Percentiles rank a stretch among this genome's conserved stretches.
These are phyloP conservation scores for Microplitis demolitor DNA, from an alignment of 1,140 invertebrate species.

Conservation along the genomic window DNA sequence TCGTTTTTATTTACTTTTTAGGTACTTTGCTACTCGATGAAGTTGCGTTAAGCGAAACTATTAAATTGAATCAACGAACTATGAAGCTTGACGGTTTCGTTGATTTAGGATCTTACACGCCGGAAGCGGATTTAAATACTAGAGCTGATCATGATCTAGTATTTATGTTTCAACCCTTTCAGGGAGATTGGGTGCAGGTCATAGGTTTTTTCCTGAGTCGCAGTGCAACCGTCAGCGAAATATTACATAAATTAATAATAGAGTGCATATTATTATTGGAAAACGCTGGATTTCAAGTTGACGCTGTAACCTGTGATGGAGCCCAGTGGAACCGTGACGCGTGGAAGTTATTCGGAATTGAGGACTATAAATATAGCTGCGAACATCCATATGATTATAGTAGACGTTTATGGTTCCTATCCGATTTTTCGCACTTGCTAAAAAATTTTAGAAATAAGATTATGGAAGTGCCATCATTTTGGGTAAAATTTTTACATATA, in stretches of 20 bases:
- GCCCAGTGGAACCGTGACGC: conserved; percentile 32
- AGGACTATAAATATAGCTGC: conserved; percentile 6
- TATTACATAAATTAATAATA: conserved; percentile 22
- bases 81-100: conserved; percentile 31
- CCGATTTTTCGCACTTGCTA: conserved; percentile 29
- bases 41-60: too few species aligned
- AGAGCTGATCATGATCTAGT: conserved; percentile 43
- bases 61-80: not conserved
- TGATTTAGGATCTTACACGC: conserved; percentile 40
- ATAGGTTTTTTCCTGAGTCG: conserved; percentile 27
- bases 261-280: conserved; percentile 28
- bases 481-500: not conserved
- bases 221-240: not conserved
- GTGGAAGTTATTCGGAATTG: conserved; percentile 27
- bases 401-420: conserved; percentile 22
- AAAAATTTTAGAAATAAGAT: conserved; percentile 19
- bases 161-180: conserved; percentile 46
- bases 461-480: too few species aligned
- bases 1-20: too few species aligned
- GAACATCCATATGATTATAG: conserved; percentile 8
- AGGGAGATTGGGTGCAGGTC: conserved; percentile 36
- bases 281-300: conserved; percentile 27
- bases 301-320: conserved; percentile 28
- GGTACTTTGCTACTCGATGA: too few species aligned
- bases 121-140: conserved; percentile 25